Evolutionary conservation across 2,888 invertebrate species (phyloP).

Genomic region (Amaurobius ferox): DNA sequence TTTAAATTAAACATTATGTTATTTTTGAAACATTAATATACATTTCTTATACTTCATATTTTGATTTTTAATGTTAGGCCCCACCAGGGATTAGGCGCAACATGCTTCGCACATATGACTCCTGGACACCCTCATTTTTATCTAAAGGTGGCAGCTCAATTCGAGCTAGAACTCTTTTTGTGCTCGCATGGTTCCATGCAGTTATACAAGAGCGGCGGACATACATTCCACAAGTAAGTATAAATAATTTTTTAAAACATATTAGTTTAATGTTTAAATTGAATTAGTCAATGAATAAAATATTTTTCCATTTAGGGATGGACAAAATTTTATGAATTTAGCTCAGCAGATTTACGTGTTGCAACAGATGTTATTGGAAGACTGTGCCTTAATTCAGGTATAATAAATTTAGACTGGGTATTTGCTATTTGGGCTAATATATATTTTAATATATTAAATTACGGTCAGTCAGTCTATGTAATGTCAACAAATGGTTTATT

Average conservation of each 20-base stretch:
- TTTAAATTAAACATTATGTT: too few species aligned
- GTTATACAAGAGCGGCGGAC: constrained; percentile 91
- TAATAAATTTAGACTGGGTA: too few species aligned
- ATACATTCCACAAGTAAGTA: constrained; percentile 86
- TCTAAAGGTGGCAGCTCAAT: constrained; percentile 75
- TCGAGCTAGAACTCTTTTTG: constrained; percentile 61
- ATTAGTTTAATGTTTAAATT: not conserved
- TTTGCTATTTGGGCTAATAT: too few species aligned
- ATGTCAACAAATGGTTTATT: too few species aligned
- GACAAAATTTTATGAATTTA: constrained; percentile 93
- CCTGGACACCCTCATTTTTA: constrained; percentile 82
- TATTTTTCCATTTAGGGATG: constrained; percentile 82
- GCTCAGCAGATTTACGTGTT: constrained; percentile 87
- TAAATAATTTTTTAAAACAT: not conserved
- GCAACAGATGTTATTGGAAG: constrained; percentile 83
- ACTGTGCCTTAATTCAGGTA: constrained; percentile 78
- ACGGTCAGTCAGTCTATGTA: too few species aligned
- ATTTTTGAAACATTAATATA: too few species aligned
- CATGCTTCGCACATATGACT: constrained; percentile 85
- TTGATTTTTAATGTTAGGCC: constrained; percentile 79
- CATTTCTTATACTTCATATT: too few species aligned
- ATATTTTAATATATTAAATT: too few species aligned
- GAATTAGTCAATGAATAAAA: not conserved
- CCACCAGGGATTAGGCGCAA: constrained; percentile 92
- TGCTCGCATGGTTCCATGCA: constrained; percentile 90